Conservation (phyloP, 1,140 invertebrate species). For the Halesus radiatus region DNA sequence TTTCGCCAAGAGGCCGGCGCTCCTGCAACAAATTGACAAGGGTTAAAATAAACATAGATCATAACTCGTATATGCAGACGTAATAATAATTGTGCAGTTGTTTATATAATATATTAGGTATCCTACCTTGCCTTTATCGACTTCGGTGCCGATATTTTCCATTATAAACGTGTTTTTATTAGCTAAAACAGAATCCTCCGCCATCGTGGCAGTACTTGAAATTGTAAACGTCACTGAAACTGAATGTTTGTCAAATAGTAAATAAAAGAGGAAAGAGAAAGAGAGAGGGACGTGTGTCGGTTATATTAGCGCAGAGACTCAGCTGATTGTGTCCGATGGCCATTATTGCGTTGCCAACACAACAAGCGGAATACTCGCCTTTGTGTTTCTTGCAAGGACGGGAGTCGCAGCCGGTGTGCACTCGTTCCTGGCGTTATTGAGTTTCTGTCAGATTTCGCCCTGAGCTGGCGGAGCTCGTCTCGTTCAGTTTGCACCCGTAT, state of each 20-base stretch:
- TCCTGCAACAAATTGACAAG: slow-evolving; percentile 58
- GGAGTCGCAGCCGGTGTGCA: slow-evolving; percentile 27
- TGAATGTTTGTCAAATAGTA: slow-evolving; percentile 48
- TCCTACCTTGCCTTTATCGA: slow-evolving; percentile 31
- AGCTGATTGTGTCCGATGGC: slow-evolving; percentile 41
- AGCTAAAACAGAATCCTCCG: slow-evolving; percentile 59
- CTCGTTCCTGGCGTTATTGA: slow-evolving; percentile 39
- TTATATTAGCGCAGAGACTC: slow-evolving; percentile 28
- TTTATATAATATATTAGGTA: not conserved
- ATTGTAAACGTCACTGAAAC: slow-evolving; percentile 49
- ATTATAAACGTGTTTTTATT: slow-evolving; percentile 38
- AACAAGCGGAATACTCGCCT: slow-evolving; percentile 31
- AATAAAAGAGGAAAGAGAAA: slow-evolving; percentile 42
- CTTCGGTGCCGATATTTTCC: slow-evolving; percentile 39
- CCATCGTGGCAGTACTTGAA: slow-evolving; percentile 68
- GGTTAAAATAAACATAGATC: slow-evolving; percentile 38
- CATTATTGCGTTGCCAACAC: slow-evolving; percentile 20
- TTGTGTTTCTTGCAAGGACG: slow-evolving; percentile 43
- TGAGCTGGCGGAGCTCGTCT: slow-evolving; percentile 27
- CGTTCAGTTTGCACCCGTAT: not conserved
- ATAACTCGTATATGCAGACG: not conserved
- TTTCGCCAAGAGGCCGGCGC: slow-evolving; percentile 69
- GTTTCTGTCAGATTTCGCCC: slow-evolving; percentile 46
- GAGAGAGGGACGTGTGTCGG: slow-evolving; percentile 38
- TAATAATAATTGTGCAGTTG: not conserved